These are phyloP conservation scores for Erpornis zantholeuca DNA, from an alignment of 2,113 vertebrate genomes.

Conservation along the genomic window DNA sequence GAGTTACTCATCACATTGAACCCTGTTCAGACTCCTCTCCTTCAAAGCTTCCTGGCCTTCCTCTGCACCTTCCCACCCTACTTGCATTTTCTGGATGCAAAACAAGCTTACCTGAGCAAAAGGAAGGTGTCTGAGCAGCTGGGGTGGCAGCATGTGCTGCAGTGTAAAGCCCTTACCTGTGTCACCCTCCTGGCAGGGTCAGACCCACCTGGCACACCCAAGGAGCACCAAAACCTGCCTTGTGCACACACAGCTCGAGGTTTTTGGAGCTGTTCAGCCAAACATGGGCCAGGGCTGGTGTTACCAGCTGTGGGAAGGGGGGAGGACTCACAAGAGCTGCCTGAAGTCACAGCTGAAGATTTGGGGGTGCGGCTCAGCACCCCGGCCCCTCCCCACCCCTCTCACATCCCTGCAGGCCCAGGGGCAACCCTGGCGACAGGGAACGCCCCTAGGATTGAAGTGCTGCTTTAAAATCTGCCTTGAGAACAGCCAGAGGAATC, in stretches of 20 bases:
- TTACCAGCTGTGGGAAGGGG: neutral
- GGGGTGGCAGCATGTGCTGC: rapidly evolving
- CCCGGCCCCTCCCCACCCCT: neutral
- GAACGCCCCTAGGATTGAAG: neutral
- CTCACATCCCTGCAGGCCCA: neutral
- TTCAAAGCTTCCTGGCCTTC: neutral
- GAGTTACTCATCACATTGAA: neutral
- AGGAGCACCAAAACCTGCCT: neutral
- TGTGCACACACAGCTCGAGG: rapidly evolving
- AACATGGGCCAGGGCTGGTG: rapidly evolving
- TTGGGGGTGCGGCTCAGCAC: neutral
- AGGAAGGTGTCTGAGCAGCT: rapidly evolving
- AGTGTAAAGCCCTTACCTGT: neutral
- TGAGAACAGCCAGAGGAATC: neutral
- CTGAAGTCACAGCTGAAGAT: rapidly evolving
- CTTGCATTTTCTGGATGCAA: neutral
- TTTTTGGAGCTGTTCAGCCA: neutral
- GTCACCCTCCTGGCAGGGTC: neutral
- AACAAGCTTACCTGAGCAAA: neutral
- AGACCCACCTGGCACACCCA: neutral
- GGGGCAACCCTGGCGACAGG: neutral
- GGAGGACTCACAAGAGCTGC: neutral
- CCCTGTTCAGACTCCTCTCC: neutral
- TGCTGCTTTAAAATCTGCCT: neutral
- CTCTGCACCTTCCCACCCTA: neutral